These are phyloP conservation scores for Poeciliopsis occidentalis DNA, from an alignment of 2,113 vertebrate species.

Conservation along the genomic window DNA sequence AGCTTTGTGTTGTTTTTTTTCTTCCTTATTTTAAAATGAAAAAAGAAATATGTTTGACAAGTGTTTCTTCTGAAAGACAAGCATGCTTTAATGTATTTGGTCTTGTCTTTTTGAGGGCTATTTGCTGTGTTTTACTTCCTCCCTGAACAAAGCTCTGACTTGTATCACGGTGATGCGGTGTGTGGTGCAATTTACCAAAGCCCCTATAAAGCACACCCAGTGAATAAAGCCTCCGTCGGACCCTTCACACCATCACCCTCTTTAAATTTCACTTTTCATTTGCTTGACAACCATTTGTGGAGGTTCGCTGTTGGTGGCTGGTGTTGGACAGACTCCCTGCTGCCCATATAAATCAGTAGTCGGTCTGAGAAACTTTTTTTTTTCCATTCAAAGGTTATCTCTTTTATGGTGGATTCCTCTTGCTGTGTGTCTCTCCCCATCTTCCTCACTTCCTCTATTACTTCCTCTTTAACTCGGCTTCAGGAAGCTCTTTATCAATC, in stretches of 20 bases:
- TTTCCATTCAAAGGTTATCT: slow-evolving; percentile 74
- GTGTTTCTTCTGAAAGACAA: slow-evolving; percentile 49
- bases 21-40: not conserved
- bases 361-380: slow-evolving; percentile 71
- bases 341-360: slow-evolving; percentile 62
- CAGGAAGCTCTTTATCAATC: slow-evolving; percentile 84
- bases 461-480: slow-evolving; percentile 78
- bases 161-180: slow-evolving; percentile 69
- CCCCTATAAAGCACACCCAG: slow-evolving; percentile 68
- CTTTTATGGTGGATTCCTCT: slow-evolving; percentile 65
- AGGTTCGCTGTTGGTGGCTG: slow-evolving; percentile 71
- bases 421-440: slow-evolving; percentile 15
- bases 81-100: slow-evolving; percentile 59
- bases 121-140: slow-evolving; percentile 63
- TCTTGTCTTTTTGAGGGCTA: slow-evolving; percentile 70
- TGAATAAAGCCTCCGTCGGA: slow-evolving; percentile 55
- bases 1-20: not conserved
- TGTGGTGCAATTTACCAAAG: slow-evolving; percentile 74
- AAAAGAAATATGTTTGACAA: slow-evolving; percentile 42
- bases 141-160: slow-evolving; percentile 67
- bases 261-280: slow-evolving; percentile 81
- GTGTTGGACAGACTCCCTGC: slow-evolving; percentile 68
- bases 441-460: slow-evolving; percentile 49
- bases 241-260: slow-evolving; percentile 59
- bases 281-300: slow-evolving; percentile 78